Percentiles rank a stretch among this genome's conserved stretches.
phyloP scores from a whole-genome alignment of 2,797 vertebrate genomes.

The Cichlasoma orientale region DNA sequence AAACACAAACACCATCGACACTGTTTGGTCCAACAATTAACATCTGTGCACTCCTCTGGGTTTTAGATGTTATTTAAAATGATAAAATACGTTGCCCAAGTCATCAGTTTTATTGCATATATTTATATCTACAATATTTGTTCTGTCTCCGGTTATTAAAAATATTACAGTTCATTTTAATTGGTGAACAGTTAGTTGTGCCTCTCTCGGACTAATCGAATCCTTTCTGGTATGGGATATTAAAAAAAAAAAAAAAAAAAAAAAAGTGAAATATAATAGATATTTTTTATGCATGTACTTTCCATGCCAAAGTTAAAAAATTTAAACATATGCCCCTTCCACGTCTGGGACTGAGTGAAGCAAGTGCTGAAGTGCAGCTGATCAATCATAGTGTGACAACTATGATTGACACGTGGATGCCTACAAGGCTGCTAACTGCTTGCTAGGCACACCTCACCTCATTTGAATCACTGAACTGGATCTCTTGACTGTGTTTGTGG shows the following conservation, averaged over 20 bases:
- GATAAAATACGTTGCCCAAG: not conserved
- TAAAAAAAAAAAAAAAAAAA: too few species aligned
- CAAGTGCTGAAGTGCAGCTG: not conserved
- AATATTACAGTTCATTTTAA: not conserved
- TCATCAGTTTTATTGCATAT: not conserved
- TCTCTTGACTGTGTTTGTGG: too few species aligned
- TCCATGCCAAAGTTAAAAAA: not conserved
- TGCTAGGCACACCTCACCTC: too few species aligned
- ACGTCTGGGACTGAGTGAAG: not conserved
- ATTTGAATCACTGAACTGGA: too few species aligned
- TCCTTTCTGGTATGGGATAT: too few species aligned
- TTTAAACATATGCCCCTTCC: not conserved
- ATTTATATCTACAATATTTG: not conserved
- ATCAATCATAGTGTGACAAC: not conserved
- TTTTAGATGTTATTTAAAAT: not conserved
- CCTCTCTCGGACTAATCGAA: not conserved
- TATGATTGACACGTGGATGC: too few species aligned
- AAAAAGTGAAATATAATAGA: too few species aligned
- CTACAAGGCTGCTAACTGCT: too few species aligned
- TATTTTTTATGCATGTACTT: not conserved
- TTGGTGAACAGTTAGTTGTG: not conserved
- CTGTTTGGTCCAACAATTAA: not conserved
- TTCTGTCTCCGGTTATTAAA: not conserved
- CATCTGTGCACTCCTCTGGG: not conserved
- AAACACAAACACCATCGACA: not conserved